phyloP scores from a whole-genome alignment of 2,888 invertebrate species.

The Lepidocyrtinus sp. region DNA sequence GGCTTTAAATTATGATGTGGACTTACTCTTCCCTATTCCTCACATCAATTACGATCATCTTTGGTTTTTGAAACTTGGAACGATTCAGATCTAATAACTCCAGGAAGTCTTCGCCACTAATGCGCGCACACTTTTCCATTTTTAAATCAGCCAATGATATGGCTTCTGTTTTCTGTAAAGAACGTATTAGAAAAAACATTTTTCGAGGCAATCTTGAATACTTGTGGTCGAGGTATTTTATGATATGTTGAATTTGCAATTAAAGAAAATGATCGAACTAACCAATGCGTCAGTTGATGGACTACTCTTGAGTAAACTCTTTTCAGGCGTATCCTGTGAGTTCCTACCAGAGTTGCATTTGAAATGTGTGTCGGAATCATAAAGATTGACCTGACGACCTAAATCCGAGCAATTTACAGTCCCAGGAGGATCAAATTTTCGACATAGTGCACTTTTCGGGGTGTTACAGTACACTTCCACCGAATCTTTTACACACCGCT shows the following conservation, averaged over 20 bases:
- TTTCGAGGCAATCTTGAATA: background rate
- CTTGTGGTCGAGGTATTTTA: too few species aligned
- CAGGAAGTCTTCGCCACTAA: slow-evolving; percentile 88
- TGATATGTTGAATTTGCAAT: too few species aligned
- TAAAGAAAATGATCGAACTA: too few species aligned
- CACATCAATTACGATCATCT: slow-evolving; percentile 80
- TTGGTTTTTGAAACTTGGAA: slow-evolving; percentile 72
- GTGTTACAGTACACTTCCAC: slow-evolving; percentile 88
- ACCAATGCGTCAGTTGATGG: slow-evolving; percentile 59
- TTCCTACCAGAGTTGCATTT: background rate
- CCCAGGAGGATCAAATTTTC: slow-evolving; percentile 79
- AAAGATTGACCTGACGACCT: slow-evolving; percentile 50
- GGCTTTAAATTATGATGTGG: background rate
- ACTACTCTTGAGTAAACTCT: slow-evolving; percentile 52
- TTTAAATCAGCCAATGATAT: slow-evolving; percentile 81
- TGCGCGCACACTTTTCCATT: slow-evolving; percentile 84
- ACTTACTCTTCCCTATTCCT: slow-evolving; percentile 79
- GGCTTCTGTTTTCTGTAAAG: slow-evolving; percentile 81
- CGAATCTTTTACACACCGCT: slow-evolving; percentile 91
- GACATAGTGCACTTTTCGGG: slow-evolving; percentile 89
- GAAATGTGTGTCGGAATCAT: slow-evolving; percentile 47
- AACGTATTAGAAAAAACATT: too few species aligned
- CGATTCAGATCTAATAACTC: slow-evolving; percentile 77
- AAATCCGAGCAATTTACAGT: slow-evolving; percentile 50
- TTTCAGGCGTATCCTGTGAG: slow-evolving; percentile 21